Evolutionary conservation across 2,888 invertebrate species (phyloP), one percentile per base, ranked within the genome.

Genomic region (Saturnia japonica): DNA sequence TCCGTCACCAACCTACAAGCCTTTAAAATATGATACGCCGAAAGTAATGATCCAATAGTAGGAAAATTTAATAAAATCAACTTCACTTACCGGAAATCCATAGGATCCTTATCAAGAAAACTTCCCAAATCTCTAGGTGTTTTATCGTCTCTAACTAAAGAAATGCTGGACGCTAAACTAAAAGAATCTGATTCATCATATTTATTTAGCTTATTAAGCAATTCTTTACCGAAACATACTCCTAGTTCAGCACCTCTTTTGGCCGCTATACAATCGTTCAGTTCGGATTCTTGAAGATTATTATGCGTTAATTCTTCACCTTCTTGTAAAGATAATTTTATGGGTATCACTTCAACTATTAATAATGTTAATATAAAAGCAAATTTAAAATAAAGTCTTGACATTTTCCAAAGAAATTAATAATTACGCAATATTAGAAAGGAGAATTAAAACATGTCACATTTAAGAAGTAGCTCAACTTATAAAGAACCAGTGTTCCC

Each of bases 81-180:
- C 16, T 19, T 6, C 6, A 47, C 57, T 66, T 94, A 96, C 95
- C 96, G 95, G 73, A 96, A 96, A 89, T 96, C 96, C 82, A 95
- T 95, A 0, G 97, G 97, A 90, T 97, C 96, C 74, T 96, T 96
- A 79, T 97, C 96, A 75, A 96, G 91, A 74, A 96, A 95, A 83
- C 95, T 96, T 68, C 95, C 94, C 72, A 96, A 91, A 73, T 96
- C 96, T 69, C 97, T 94, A 19, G 95, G 95, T 68, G 96, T 94
- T 71, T 95, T 95, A 42, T 95, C 95, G 80, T 96, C 95, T 79
- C 95, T 95, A 0, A 95, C 95, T 75, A 96, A 94, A 19, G 95
- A 94, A 3, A 97, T 90, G 19, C 96, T 96, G 47, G 94, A 94
- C 0, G 96, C 95, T 71, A 97, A 90, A 78, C 95, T 95, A 73